These are phyloP conservation scores for Agriotes lineatus DNA, from an alignment of 2,888 invertebrate species.

Conservation along the genomic window DNA sequence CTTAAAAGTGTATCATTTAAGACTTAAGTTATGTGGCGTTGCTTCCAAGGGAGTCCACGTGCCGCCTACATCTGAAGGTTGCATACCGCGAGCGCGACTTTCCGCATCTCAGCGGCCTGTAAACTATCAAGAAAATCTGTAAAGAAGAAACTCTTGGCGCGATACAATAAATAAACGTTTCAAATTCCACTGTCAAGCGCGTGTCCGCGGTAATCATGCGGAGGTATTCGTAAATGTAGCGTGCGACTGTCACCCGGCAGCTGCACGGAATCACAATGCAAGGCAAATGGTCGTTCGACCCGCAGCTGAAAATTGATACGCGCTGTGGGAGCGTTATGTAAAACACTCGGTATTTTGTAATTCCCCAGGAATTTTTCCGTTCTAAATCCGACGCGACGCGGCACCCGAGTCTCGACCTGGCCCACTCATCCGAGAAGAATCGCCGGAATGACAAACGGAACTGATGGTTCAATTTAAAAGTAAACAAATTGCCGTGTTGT, in stretches of 20 bases:
- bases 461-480: too few relatives aligned
- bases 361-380: too few relatives aligned
- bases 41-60: too few relatives aligned
- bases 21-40: too few relatives aligned
- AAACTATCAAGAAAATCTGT: background rate
- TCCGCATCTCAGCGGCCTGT: background rate
- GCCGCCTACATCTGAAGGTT: too few relatives aligned
- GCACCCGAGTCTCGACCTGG: too few relatives aligned
- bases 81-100: background rate
- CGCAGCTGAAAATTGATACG: background rate
- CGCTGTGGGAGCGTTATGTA: background rate
- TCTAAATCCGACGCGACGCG: too few relatives aligned
- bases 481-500: too few relatives aligned
- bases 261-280: constrained; percentile 1
- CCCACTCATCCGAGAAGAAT: too few relatives aligned
- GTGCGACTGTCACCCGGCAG: constrained; percentile 15
- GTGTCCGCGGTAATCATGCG: constrained; percentile 19
- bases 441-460: too few relatives aligned
- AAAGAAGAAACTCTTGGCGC: constrained; percentile 22
- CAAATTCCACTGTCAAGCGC: constrained; percentile 31
- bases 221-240: constrained; percentile 25
- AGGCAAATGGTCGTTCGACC: background rate
- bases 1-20: too few relatives aligned
- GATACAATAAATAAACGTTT: constrained; percentile 22
- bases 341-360: background rate